Evolutionary conservation across 2,888 invertebrate genomes (phyloP), one percentile per base, ranked within the genome.

Genomic region (Eupithecia subfuscata): DNA sequence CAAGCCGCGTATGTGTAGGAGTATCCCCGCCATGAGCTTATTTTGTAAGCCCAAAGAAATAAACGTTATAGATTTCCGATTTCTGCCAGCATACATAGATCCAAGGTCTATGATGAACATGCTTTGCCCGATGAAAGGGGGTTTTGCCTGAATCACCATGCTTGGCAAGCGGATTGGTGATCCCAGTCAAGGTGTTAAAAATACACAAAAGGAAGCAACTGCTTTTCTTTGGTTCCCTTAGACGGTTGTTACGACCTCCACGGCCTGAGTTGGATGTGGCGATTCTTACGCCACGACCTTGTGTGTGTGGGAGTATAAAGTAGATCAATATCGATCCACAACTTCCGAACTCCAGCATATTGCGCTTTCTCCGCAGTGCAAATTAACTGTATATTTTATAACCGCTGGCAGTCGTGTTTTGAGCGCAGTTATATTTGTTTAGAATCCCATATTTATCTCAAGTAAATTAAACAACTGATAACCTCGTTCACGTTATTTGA

Each of bases 401-500:
- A 45, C n/a, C 22, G 68, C 45, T 40, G 37, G 64, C 34, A 34
- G 30, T 64, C 30, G 30, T 7, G 4, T 64, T 68, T 68, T 68
- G 25, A 43, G 14, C 68, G 68, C 68, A 68, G 22, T 43, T 43
- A 68, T 43, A 43, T 68, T 68, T 68, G 71, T 65, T 72, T 37
- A 65, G 43, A 73, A 71, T 63, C 72, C 56, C 18, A 70, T 77
- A 76, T 75, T 75, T 75, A 77, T 77, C 79, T 75, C 76, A 74
- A 76, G 73, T 80, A 75, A 80, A 79, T 80, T 81, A 70, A 79
- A 79, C 75, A 79, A 78, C 69, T 78, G 83, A 84, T 86, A 85
- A 83, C 78, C 80, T 75, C 81, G 74, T 82, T 84, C 81, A 79
- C 81, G 78, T 79, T 69, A 76, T 80, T 79, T 82, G 80, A 84